Base-by-base conservation (phyloP, 92 coral and sea anemone species). In the Porites rus region DNA sequence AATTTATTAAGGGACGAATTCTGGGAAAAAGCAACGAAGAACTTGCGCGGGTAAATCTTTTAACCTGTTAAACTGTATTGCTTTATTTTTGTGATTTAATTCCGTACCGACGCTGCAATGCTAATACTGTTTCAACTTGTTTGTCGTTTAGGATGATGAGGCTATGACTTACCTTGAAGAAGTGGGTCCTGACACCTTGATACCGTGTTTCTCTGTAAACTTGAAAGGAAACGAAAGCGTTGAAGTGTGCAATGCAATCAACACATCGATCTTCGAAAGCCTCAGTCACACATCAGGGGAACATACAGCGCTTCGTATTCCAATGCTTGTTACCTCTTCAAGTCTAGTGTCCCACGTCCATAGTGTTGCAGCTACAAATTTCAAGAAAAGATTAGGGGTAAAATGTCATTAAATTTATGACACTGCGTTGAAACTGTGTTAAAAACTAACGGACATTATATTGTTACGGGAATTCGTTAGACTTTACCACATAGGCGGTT, bases 121-220 rank as follows among this genome's bases (percentile, higher is more conserved):
- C 46, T 38, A 38, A 38, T 38, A 38, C 46, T 38, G 46, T 38
- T 38, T 38, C 46, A 38, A 38, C 46, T 38, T 38, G 46, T 38
- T 38, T 38, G 46, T 38, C 13, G 61, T 56, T 56, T 56, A 93
- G 96, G 91, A 87, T 80, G 72, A 69, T 24, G 91, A 84, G 24
- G 91, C 96, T 7, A 84, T 87, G 92, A 46, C 8, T 1, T 86
- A 90, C 75, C 87, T 93, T 72, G 66, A 46, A 54, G 88, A 87
- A 72, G 88, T 90, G 11, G 96, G 96, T 16, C 92, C 96, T 3
- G 96, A 93, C 87, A 88, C 92, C 0, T 62, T 88, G 96, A 83
- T 90, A 56, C 91, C 93, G 16, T 87, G 93, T 51, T 93, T 90
- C 78, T 81, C 90, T 11, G 88, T 90, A 6, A 93, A 93, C 75